Evolutionary conservation across 2,113 vertebrate species (phyloP).

Genomic region (Ophthalmolycus amberensis): DNA sequence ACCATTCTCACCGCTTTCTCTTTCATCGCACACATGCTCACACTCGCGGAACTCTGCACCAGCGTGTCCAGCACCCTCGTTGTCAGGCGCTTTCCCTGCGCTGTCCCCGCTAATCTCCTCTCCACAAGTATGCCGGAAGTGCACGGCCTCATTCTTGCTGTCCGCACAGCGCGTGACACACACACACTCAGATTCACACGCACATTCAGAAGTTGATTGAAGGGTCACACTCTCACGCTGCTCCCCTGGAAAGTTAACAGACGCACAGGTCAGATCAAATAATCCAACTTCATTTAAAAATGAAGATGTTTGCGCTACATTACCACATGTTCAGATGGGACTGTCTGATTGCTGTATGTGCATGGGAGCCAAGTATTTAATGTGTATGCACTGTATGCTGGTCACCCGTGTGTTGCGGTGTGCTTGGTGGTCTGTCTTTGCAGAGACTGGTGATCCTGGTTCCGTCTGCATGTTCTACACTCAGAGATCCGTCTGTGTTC

Average conservation of each 20-base stretch:
- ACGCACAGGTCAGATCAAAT: neutral
- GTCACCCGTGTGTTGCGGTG: slow-evolving; percentile 18
- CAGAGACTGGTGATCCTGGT: slow-evolving; percentile 91
- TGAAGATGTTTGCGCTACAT: slow-evolving; percentile 50
- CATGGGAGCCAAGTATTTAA: neutral
- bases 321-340: neutral
- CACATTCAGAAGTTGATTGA: slow-evolving; percentile 23
- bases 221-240: slow-evolving; percentile 17
- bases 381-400: neutral
- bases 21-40: neutral
- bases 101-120: neutral
- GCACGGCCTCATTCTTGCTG: slow-evolving; percentile 6
- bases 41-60: neutral
- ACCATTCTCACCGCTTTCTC: neutral
- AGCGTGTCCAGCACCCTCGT: neutral
- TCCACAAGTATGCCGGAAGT: neutral
- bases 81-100: neutral
- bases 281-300: neutral
- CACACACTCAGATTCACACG: slow-evolving; percentile 13
- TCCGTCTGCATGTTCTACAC: slow-evolving; percentile 93
- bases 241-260: slow-evolving; percentile 48
- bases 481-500: slow-evolving; percentile 80
- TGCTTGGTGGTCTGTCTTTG: slow-evolving; percentile 71
- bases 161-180: slow-evolving; percentile 11
- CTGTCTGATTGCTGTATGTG: slow-evolving; percentile 1